These are phyloP conservation scores for Hybognathus amarus DNA, from an alignment of 2,797 vertebrate genomes.

Conservation along the genomic window DNA sequence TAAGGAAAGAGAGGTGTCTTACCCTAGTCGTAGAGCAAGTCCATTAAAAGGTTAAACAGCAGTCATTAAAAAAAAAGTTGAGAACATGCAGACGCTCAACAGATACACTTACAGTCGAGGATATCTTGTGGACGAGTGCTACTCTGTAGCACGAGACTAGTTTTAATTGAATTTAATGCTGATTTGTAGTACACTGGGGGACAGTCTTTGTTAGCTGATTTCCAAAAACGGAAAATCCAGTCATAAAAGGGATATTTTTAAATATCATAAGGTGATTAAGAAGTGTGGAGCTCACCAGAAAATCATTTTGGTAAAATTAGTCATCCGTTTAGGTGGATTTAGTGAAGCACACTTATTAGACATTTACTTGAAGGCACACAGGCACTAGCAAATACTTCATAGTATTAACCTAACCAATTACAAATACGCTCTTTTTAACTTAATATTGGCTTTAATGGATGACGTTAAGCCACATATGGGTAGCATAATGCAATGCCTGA, in stretches of 20 bases:
- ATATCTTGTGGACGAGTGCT: slow-evolving; percentile 21
- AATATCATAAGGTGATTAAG: slow-evolving; percentile 70
- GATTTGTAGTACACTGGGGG: slow-evolving; percentile 55
- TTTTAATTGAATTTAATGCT: slow-evolving; percentile 61
- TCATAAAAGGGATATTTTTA: slow-evolving; percentile 66
- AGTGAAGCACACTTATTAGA: slow-evolving; percentile 41
- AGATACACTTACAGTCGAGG: background rate
- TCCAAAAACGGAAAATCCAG: slow-evolving; percentile 62
- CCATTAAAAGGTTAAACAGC: slow-evolving; percentile 9
- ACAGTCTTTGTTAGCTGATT: slow-evolving; percentile 60
- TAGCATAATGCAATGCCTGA: slow-evolving; percentile 12
- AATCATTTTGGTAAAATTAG: slow-evolving; percentile 69
- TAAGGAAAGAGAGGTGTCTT: slow-evolving; percentile 11
- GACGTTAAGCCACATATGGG: slow-evolving; percentile 28
- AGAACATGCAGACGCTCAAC: background rate
- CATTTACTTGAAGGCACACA: slow-evolving; percentile 35
- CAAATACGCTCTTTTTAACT: slow-evolving; percentile 22
- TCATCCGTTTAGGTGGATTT: slow-evolving; percentile 60
- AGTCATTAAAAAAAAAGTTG: slow-evolving; percentile 37
- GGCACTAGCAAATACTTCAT: slow-evolving; percentile 35
- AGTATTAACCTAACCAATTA: slow-evolving; percentile 31
- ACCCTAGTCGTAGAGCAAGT: background rate
- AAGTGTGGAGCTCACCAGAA: slow-evolving; percentile 71
- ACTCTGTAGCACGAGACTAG: slow-evolving; percentile 20
- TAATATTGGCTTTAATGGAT: slow-evolving; percentile 35